Conservation (phyloP, 1,140 invertebrate genomes). For the Bombus haemorrhoidalis region DNA sequence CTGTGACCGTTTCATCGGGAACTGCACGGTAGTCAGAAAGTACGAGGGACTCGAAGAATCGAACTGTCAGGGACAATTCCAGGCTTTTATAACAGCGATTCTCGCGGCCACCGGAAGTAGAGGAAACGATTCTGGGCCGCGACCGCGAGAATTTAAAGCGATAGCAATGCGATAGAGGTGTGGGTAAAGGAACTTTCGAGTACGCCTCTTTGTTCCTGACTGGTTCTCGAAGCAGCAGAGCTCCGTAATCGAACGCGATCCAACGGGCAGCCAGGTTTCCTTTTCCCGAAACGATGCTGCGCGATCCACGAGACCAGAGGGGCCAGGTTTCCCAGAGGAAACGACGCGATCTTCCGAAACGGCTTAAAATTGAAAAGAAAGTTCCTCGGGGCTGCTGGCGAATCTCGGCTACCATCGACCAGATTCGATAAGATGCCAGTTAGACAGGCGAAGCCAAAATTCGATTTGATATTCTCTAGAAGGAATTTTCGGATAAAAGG, state of each 20-base stretch:
- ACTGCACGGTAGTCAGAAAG: not conserved
- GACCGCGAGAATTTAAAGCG: constrained; percentile 73
- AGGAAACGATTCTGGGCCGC: constrained; percentile 56
- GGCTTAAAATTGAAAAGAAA: constrained; percentile 40
- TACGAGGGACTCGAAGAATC: not conserved
- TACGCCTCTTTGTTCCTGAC: constrained; percentile 16
- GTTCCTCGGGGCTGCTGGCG: not conserved
- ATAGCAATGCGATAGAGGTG: constrained; percentile 62
- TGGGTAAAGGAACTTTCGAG: not conserved
- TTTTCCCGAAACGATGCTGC: constrained; percentile 15
- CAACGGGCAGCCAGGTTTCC: constrained; percentile 31
- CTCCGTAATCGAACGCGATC: constrained; percentile 37
- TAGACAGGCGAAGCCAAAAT: constrained; percentile 15
- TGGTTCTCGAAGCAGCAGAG: constrained; percentile 7
- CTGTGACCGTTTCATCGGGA: too few relatives aligned
- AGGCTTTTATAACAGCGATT: constrained; percentile 73
- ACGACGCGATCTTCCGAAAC: constrained; percentile 17
- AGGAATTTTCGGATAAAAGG: not conserved
- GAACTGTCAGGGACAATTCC: constrained; percentile 21
- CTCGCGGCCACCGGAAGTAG: constrained; percentile 59
- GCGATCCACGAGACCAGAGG: not conserved
- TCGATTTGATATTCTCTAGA: not conserved
- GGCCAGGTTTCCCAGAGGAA: not conserved
- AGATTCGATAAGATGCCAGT: constrained; percentile 17
- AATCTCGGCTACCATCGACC: constrained; percentile 3